Base-by-base conservation (phyloP, 1,140 invertebrate species). In the Penaeus chinensis region DNA sequence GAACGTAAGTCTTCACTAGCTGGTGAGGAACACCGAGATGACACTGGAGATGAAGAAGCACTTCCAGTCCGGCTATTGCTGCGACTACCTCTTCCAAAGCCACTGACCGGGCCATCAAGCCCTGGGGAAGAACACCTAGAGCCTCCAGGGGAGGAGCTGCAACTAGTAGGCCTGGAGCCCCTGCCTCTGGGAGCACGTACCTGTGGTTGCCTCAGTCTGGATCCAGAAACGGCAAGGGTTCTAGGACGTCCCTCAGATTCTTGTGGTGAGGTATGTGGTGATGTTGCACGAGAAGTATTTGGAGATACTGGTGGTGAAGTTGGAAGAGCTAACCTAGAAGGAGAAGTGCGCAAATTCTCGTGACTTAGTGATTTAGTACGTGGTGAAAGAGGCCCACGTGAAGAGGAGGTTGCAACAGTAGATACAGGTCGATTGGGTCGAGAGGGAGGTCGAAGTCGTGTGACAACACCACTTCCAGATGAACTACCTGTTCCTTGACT, bases 261-360 rank as follows among this genome's bases (percentile, higher is more conserved):
- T 22, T 84, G 87, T 3, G 87, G 82, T 5, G 87, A 88, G n/a
- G 87, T 84, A 47, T 84, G 82, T 8, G 87, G 87, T 18, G 87
- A 88, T 10, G 87, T 27, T n/a, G 87, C 74, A 60, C 87, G 74
- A 24, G 87, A 88, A 37, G 87, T 84, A 61, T 66, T 84, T 61
- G 87, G 87, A 24, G 87, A 88, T 61, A 62, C 74, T n/a, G 82
- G 18, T 7, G 87, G 87, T 24, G 87, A 88, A 24, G 87, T 80
- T n/a, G 87, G 87, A 60, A 88, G 87, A 80, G 87, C 87, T 78
- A 88, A 78, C 18, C 87, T 63, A 76, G 87, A 88, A 74, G 87
- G 87, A 80, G 87, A 88, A 22, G 87, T 88, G 20, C 87, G 74
- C 32, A 88, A 66, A 62, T 88, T 88, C 61, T 88, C 87, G 74